Conservation (phyloP, 2,797 vertebrate genomes). For the Poecilia picta region DNA sequence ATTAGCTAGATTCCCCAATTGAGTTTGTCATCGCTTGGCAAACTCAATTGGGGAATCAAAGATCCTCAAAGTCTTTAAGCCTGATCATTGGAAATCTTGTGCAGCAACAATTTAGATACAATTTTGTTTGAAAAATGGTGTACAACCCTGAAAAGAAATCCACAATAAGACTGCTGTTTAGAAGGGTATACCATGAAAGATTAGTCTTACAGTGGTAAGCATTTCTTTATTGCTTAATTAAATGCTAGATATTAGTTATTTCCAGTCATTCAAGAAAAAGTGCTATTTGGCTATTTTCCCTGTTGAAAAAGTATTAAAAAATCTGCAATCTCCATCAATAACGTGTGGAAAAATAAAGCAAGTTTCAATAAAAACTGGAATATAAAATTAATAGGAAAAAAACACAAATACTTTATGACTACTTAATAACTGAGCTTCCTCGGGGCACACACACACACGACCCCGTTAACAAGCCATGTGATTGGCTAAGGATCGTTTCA, state of each 20-base stretch:
- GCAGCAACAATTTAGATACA: neutral
- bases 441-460: conserved; percentile 2
- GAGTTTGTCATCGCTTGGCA: neutral
- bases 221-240: neutral
- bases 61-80: neutral
- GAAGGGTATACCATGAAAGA: neutral
- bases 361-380: conserved; percentile 2
- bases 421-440: conserved; percentile 7
- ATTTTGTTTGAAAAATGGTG: neutral
- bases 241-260: neutral
- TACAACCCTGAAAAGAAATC: neutral
- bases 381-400: neutral
- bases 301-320: neutral
- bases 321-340: neutral
- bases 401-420: neutral
- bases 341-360: neutral
- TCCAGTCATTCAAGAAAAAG: neutral
- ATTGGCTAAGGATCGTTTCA: conserved; percentile 46
- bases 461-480: conserved; percentile 6
- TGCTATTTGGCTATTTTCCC: neutral
- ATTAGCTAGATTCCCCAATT: neutral
- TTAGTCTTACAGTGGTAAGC: neutral
- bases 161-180: neutral
- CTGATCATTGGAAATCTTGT: neutral
- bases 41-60: neutral